phyloP scores from a whole-genome alignment of 92 coral and sea anemone genomes.

The Parazoanthus atlanticus region DNA sequence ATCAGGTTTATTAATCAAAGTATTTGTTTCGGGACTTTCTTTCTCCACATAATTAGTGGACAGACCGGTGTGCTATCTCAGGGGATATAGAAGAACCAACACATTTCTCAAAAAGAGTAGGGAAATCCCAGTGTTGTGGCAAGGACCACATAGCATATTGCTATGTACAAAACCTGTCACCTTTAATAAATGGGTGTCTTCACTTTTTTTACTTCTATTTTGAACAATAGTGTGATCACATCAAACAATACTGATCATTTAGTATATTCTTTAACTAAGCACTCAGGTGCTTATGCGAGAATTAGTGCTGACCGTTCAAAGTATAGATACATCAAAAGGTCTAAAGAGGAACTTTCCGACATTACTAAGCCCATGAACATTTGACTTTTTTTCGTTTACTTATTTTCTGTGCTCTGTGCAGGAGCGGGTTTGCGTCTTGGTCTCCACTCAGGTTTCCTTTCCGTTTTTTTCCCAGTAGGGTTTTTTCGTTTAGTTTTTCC shows the following conservation, averaged over 20 bases:
- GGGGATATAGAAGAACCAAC: too few species aligned
- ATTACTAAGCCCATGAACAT: not conserved
- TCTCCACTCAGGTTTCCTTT: slow-evolving; percentile 20
- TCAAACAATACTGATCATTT: not conserved
- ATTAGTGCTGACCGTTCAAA: not conserved
- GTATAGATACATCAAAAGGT: not conserved
- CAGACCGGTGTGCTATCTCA: too few species aligned
- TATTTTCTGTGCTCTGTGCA: not conserved
- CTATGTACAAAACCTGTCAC: too few species aligned
- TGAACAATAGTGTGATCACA: not conserved
- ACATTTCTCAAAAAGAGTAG: too few species aligned
- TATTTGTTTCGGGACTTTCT: too few species aligned
- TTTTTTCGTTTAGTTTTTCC: slow-evolving; percentile 9
- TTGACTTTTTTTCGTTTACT: not conserved
- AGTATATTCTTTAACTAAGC: too few species aligned
- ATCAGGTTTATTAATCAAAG: too few species aligned
- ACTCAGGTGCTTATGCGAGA: not conserved
- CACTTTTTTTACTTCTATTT: not conserved
- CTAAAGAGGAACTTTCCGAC: not conserved
- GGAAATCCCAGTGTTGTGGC: too few species aligned
- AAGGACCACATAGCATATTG: too few species aligned
- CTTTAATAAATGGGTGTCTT: too few species aligned
- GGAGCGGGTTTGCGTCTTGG: slow-evolving; percentile 19
- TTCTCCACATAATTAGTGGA: too few species aligned
- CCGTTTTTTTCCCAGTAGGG: not conserved